Percentiles rank a stretch among this genome's conserved stretches.
These are phyloP conservation scores for Drosophila hydei DNA, from an alignment of 1,140 invertebrate species.

Conservation along the genomic window DNA sequence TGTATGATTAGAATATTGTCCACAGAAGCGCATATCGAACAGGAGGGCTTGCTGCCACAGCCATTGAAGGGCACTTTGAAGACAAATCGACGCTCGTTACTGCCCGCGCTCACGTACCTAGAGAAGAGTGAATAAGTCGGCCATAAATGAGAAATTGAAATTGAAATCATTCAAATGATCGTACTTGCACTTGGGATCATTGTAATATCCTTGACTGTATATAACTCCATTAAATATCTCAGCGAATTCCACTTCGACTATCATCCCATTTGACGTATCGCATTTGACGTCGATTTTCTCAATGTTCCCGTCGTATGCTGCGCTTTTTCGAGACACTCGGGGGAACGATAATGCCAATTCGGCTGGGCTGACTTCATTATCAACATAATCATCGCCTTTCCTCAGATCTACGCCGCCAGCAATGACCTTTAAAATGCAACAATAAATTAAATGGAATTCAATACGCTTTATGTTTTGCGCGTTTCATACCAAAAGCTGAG, in stretches of 20 bases:
- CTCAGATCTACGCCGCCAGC: slow-evolving; percentile 47
- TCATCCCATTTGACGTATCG: slow-evolving; percentile 85
- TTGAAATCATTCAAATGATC: background rate
- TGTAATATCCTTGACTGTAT: slow-evolving; percentile 89
- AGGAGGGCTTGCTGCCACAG: slow-evolving; percentile 87
- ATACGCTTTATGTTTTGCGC: background rate
- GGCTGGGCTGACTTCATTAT: slow-evolving; percentile 52
- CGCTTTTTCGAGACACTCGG: slow-evolving; percentile 52
- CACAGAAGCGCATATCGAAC: slow-evolving; percentile 86
- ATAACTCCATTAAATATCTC: slow-evolving; percentile 89
- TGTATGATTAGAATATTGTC: slow-evolving; percentile 88
- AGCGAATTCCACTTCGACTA: slow-evolving; percentile 88
- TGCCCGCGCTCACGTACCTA: slow-evolving; percentile 87
- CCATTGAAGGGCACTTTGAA: slow-evolving; percentile 87
- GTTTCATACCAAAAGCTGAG: slow-evolving; percentile 65
- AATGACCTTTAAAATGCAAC: slow-evolving; percentile 56
- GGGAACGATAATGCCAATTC: slow-evolving; percentile 47
- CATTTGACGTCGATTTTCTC: slow-evolving; percentile 88
- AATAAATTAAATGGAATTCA: slow-evolving; percentile 24
- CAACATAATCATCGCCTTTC: slow-evolving; percentile 32
- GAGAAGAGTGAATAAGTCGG: background rate
- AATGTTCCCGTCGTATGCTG: slow-evolving; percentile 79
- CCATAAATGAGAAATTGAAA: background rate
- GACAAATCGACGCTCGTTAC: slow-evolving; percentile 85
- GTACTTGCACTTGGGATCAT: slow-evolving; percentile 88